Evolutionary conservation across 2,113 vertebrate species (phyloP), one percentile per base, ranked within the genome.

Genomic region (Gila orcuttii): DNA sequence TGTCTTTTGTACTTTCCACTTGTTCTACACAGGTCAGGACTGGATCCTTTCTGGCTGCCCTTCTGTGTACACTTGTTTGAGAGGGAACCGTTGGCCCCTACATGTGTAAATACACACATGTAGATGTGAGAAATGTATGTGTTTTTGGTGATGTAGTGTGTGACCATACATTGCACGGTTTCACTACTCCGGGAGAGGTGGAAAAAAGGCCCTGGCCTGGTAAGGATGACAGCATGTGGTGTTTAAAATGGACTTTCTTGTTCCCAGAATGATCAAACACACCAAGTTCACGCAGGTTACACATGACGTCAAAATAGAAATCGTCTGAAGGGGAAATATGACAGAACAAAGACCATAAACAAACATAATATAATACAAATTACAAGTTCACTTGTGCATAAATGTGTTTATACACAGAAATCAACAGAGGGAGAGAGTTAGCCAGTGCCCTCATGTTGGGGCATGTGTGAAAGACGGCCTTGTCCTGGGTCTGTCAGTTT

Each of bases 381-480:
- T 31, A 81, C 45, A 55, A 33, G 64, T 82, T 69, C 23, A 39
- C 82, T 83, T 79, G 13, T 60, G 42, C 71, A 25, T 47, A 71
- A 75, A 17, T 69, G 45, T 78, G 69, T 79, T 50, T 47, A 75
- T 62, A 19, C 68, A 83, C n/a, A 42, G 82, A 83, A 19, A 83
- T 39, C 33, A 59, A 83, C 33, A 83, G 68, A 81, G 84, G 74
- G 84, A 81, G 55, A 57, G 19, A 57, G 19, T 57, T 23, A 57
- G 55, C 19, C 55, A 57, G 33, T 45, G 57, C 64, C 47, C 45
- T 62, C 59, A 88, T 88, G 84, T 85, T 81, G 85, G 11, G 11
- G 52, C 79, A 83, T 79, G 77, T 85, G 84, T 90, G 86, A 91
- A 91, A 91, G 89, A 83, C 83, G 25, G 71, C 87, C 89, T 90